Conservation (phyloP, 1,140 invertebrate genomes). For the Drosophila azteca region DNA sequence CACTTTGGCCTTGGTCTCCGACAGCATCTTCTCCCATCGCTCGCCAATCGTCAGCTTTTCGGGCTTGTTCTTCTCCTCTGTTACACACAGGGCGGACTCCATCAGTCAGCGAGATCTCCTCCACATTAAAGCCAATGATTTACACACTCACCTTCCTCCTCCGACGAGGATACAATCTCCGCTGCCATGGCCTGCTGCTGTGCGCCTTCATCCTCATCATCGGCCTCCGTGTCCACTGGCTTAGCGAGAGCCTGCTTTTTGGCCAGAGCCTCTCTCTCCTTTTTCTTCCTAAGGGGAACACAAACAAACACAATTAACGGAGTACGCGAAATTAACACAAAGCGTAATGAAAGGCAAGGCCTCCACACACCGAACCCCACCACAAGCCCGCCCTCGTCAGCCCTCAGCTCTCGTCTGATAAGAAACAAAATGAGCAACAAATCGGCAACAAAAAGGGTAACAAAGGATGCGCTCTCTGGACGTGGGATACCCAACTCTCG, state of each 20-base stretch:
- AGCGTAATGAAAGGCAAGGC: slow-evolving; percentile 73
- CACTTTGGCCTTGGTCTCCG: slow-evolving; percentile 72
- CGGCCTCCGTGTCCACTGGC: slow-evolving; percentile 19
- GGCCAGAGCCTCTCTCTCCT: slow-evolving; percentile 51
- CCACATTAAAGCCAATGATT: too few species aligned
- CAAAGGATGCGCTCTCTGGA: slow-evolving; percentile 53
- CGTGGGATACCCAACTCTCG: slow-evolving; percentile 38
- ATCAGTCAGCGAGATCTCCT: too few species aligned
- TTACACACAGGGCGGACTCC: too few species aligned
- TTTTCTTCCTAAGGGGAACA: slow-evolving; percentile 56
- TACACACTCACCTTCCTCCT: slow-evolving; percentile 63
- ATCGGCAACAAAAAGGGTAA: slow-evolving; percentile 61
- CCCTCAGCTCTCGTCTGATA: slow-evolving; percentile 47
- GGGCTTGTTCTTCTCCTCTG: slow-evolving; percentile 33
- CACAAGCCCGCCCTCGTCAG: too few species aligned
- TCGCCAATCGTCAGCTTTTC: slow-evolving; percentile 72
- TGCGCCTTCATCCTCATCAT: slow-evolving; percentile 43
- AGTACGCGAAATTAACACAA: slow-evolving; percentile 70
- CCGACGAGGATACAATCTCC: slow-evolving; percentile 61
- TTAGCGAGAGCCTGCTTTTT: slow-evolving; percentile 34
- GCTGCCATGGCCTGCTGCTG: slow-evolving; percentile 15
- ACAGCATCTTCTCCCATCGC: slow-evolving; percentile 76
- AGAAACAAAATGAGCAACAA: slow-evolving; percentile 76
- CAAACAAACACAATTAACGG: slow-evolving; percentile 76
- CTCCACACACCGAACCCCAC: too few species aligned